Evolutionary conservation across 2,797 vertebrate genomes (phyloP), one percentile per base, ranked within the genome.

Genomic region (Percopsis omiscomaycus): DNA sequence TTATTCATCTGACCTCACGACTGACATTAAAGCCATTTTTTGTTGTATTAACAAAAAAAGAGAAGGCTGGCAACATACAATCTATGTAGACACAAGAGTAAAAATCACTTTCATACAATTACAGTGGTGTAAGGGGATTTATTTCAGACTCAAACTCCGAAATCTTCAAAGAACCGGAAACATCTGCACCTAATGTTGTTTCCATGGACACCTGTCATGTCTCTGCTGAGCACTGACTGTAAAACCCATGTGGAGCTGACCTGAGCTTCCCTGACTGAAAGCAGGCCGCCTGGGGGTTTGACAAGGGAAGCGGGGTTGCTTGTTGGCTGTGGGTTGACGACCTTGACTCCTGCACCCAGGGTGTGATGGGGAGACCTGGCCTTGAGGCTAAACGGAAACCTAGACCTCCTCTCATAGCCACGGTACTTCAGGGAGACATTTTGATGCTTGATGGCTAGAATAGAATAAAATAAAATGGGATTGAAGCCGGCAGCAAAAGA

Each of bases 201-300:
- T 86, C 88, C 86, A 89, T 87, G 90, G 88, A 89, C 84, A 90
- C 86, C 88, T 90, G 89, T 90, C 86, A 88, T 86, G 84, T 88
- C 86, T 86, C 80, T 77, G 79, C 76, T 71, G 48, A 42, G 79
- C 81, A 85, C 76, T 63, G 74, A 84, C 77, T 61, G 74, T 69
- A 75, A 83, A 89, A 89, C 84, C 83, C 83, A 80, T 79, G 81
- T 84, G 1, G 55, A 74, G 71, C 86, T 88, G 88, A 91, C 86
- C 89, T 79, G 71, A 83, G 82, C 80, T 83, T 80, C 61, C 61
- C 77, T 88, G 84, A 86, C 86, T 88, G 89, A 89, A 89, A 84
- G 84, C 73, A 76, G 57, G 74, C 77, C 80, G 90, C 92, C 90
- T 80, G 71, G 68, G 86, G 89, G 85, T 71, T 8, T 42, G n/a